Conservation (phyloP, 2,797 vertebrate species). For the Hemibagrus guttatus region DNA sequence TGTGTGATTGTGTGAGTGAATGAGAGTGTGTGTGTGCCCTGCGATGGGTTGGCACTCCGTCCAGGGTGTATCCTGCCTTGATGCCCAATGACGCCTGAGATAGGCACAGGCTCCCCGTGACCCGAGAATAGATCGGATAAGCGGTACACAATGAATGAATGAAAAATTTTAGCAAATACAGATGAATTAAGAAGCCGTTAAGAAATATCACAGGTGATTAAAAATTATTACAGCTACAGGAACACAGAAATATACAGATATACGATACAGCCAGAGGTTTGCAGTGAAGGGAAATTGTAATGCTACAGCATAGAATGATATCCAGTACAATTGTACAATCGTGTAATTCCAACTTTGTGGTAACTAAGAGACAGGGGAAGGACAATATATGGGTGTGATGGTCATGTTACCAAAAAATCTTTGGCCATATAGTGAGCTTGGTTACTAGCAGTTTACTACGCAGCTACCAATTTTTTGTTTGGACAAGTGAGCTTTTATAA, state of each 20-base stretch:
- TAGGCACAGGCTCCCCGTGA: no score
- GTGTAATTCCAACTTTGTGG: no score
- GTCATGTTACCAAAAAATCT: not conserved
- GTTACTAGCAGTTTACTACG: not conserved
- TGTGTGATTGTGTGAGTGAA: no score
- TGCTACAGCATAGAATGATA: not conserved
- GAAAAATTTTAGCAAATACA: not conserved
- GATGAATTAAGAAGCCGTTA: not conserved
- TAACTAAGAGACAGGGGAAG: no score
- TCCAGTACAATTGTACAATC: no score
- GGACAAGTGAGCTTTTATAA: not conserved
- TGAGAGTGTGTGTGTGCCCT: no score
- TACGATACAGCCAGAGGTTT: not conserved
- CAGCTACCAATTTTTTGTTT: not conserved
- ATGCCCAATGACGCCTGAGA: no score
- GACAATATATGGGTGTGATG: no score
- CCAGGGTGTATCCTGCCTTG: no score
- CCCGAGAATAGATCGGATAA: no score
- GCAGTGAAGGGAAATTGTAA: not conserved
- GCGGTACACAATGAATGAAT: no score
- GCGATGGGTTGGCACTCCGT: no score
- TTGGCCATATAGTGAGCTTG: not conserved
- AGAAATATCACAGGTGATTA: not conserved
- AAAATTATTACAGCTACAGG: not conserved
- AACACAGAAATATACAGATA: not conserved